Conservation (phyloP, 2,797 vertebrate genomes). For the Crocidura indochinensis region DNA sequence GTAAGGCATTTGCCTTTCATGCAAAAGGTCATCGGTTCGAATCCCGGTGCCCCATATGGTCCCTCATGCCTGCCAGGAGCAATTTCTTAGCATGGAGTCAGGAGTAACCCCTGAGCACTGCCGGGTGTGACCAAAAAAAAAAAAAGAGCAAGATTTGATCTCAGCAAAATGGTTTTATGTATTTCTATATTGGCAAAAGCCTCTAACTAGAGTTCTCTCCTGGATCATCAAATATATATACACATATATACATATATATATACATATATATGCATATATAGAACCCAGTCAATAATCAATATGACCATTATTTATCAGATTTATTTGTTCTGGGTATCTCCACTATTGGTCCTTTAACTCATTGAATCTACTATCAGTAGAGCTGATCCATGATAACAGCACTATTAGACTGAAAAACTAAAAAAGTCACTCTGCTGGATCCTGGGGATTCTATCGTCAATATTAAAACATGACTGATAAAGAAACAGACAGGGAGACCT, state of each 20-base stretch:
- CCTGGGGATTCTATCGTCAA: not conserved
- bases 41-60: too few species aligned
- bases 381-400: not conserved
- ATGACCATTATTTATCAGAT: not conserved
- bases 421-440: not conserved
- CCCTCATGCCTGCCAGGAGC: too few species aligned
- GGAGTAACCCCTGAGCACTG: too few species aligned
- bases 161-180: constrained; percentile 9
- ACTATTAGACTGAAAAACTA: constrained; percentile 47
- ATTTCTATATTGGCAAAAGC: not conserved
- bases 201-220: not conserved
- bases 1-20: too few species aligned
- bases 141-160: too few species aligned
- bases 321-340: constrained; percentile 23
- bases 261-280: too few species aligned
- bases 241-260: too few species aligned
- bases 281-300: not conserved
- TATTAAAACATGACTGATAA: not conserved
- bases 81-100: too few species aligned
- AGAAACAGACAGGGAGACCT: not conserved
- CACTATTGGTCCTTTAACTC: not conserved
- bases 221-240: too few species aligned
- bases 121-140: too few species aligned
- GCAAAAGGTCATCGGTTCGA: too few species aligned
- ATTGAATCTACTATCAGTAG: not conserved